phyloP scores from a whole-genome alignment of 2,888 invertebrate species.

The Hylaea fasciaria region DNA sequence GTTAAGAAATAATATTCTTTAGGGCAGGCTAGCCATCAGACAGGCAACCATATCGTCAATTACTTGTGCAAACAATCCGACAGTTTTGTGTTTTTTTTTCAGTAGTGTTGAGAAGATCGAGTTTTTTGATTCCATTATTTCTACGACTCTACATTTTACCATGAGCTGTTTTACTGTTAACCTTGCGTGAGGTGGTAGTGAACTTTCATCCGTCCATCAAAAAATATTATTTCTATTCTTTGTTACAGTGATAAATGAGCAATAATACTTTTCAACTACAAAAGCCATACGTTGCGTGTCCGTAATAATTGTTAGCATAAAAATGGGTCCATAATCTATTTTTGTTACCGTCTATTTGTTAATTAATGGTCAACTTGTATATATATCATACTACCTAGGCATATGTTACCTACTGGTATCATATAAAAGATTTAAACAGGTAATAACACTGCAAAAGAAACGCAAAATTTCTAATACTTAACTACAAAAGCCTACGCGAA shows the following conservation, averaged over 20 bases:
- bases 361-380: background rate
- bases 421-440: no score
- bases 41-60: no score
- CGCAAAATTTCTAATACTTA: no score
- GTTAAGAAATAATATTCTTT: no score
- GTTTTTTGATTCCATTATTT: background rate
- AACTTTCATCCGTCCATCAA: conserved; percentile 17
- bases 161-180: background rate
- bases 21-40: no score
- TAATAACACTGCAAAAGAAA: no score
- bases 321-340: conserved; percentile 3
- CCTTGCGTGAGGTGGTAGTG: conserved; percentile 10
- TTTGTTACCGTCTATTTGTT: conserved; percentile 8
- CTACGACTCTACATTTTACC: background rate
- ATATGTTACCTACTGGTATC: no score
- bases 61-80: no score
- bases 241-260: conserved; percentile 6
- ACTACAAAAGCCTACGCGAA: background rate
- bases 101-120: background rate
- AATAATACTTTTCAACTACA: conserved; percentile 5
- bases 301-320: background rate
- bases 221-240: conserved; percentile 10
- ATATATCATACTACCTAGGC: background rate
- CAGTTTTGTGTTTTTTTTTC: no score
- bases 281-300: background rate